Percentiles rank a stretch among this genome's conserved stretches.
These are phyloP conservation scores for Athrips mouffetella DNA, from an alignment of 2,888 invertebrate genomes.

Conservation along the genomic window DNA sequence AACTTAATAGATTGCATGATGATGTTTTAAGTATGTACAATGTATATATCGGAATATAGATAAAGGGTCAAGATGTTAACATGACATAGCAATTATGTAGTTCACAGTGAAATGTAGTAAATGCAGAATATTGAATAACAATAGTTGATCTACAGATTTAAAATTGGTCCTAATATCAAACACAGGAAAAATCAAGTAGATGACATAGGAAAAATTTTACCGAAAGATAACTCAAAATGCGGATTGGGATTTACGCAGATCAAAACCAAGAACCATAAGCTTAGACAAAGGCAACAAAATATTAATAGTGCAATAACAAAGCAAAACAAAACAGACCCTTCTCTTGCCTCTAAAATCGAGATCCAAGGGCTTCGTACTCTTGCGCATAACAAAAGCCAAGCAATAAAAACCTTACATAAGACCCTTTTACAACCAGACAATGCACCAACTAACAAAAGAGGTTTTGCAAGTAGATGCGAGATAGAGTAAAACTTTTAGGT, in stretches of 20 bases:
- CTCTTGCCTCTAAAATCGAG: not conserved
- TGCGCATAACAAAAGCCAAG: slow-evolving; percentile 1
- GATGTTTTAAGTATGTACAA: too few relatives aligned
- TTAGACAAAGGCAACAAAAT: not conserved
- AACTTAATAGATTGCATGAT: too few relatives aligned
- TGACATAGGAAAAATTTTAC: too few relatives aligned
- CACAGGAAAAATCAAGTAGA: too few relatives aligned
- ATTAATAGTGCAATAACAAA: not conserved
- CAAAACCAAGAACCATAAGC: not conserved
- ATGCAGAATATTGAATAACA: too few relatives aligned
- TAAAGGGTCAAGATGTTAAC: too few relatives aligned
- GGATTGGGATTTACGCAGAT: not conserved
- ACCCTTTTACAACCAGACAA: slow-evolving; percentile 14
- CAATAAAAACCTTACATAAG: slow-evolving; percentile 23
- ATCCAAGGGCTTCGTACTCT: not conserved
- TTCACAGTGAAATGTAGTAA: too few relatives aligned
- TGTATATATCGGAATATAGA: too few relatives aligned
- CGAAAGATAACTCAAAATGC: not conserved
- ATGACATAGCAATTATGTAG: too few relatives aligned
- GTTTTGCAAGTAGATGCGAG: slow-evolving; percentile 18
- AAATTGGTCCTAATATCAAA: too few relatives aligned
- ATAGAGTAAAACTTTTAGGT: slow-evolving; percentile 14
- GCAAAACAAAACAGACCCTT: slow-evolving; percentile 6
- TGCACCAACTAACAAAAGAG: slow-evolving; percentile 19
- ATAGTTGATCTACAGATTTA: too few relatives aligned